phyloP scores from a whole-genome alignment of 2,113 vertebrate genomes.

The Hydropotes inermis region DNA sequence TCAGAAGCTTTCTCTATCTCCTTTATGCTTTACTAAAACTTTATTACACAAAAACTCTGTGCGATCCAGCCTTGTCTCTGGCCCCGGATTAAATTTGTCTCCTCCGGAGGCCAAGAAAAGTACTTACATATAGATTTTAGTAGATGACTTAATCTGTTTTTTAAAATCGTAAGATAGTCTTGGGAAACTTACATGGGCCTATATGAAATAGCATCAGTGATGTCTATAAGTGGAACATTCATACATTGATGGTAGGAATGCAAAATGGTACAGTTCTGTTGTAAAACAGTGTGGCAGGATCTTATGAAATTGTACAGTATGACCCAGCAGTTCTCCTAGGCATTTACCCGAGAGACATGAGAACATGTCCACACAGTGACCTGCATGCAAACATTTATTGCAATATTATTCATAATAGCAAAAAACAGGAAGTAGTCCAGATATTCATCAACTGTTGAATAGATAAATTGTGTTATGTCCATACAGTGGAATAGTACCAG shows the following conservation, averaged over 20 bases:
- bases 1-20: no score
- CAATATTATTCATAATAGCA: neutral
- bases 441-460: neutral
- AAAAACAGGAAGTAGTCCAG: neutral
- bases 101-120: neutral
- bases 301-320: neutral
- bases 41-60: no score
- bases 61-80: no score
- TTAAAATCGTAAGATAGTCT: neutral
- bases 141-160: constrained; percentile 2
- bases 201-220: neutral
- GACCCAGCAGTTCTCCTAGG: neutral
- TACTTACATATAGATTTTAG: constrained; percentile 27
- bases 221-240: neutral
- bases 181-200: constrained; percentile 9
- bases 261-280: neutral
- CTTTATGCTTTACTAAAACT: no score
- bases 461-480: neutral
- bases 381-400: neutral
- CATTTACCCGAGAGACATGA: neutral
- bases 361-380: neutral
- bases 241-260: neutral
- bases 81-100: no score
- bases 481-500: neutral
- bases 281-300: neutral